Evolutionary conservation across 2,797 vertebrate species (phyloP).

Genomic region (Cirrhinus mrigala): DNA sequence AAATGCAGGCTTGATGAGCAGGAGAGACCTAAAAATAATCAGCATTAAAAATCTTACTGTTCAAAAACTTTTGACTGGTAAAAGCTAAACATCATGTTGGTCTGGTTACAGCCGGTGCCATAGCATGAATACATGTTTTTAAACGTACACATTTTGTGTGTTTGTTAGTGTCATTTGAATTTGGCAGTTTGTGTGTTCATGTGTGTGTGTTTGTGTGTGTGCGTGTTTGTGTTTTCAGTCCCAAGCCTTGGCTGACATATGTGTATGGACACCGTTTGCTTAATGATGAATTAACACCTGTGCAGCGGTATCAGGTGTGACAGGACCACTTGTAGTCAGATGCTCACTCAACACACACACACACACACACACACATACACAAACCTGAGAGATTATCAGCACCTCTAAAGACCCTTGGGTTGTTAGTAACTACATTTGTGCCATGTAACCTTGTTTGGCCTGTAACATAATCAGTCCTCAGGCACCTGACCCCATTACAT

Average conservation of each 20-base stretch:
- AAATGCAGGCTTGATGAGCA: too few relatives aligned
- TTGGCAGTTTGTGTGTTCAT: conserved; percentile 26
- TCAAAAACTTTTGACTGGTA: too few relatives aligned
- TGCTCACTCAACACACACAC: conserved; percentile 16
- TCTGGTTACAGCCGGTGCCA: neutral
- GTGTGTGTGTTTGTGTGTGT: conserved; percentile 25
- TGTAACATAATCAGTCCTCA: conserved; percentile 38
- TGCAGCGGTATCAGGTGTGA: conserved; percentile 67
- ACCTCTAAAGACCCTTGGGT: conserved; percentile 21
- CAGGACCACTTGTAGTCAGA: conserved; percentile 46
- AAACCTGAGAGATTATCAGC: neutral
- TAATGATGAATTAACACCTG: conserved; percentile 65
- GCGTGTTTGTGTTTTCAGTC: conserved; percentile 55
- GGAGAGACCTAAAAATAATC: too few relatives aligned
- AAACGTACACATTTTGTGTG: neutral
- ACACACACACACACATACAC: conserved; percentile 19
- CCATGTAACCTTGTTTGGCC: conserved; percentile 23
- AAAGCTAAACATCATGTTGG: neutral
- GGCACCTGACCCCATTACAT: neutral
- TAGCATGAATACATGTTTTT: neutral
- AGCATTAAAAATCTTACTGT: too few relatives aligned
- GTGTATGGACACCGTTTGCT: conserved; percentile 68
- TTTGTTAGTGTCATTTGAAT: conserved; percentile 35
- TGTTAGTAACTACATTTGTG: conserved; percentile 26
- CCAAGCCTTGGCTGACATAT: conserved; percentile 66